phyloP scores from a whole-genome alignment of 1,140 invertebrate genomes.

The Sycophaga agraensis region DNA sequence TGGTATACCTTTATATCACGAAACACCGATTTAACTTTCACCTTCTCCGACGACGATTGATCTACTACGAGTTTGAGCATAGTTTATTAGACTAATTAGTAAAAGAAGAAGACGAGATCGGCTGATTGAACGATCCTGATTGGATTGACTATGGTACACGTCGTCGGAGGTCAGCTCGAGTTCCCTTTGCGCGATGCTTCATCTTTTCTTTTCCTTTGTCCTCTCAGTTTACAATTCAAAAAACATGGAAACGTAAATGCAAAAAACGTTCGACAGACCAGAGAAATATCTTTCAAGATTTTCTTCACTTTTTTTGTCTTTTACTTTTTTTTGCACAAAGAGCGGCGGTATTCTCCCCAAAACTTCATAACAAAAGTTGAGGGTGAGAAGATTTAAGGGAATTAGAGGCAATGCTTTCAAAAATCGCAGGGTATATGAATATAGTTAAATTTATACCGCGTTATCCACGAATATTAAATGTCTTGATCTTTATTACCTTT shows the following conservation, averaged over 20 bases:
- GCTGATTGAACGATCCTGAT: constrained; percentile 13
- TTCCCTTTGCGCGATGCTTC: constrained; percentile 10
- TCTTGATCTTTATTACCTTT: constrained; percentile 29
- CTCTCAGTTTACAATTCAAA: constrained; percentile 24
- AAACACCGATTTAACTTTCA: constrained; percentile 42
- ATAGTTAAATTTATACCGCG: constrained; percentile 27
- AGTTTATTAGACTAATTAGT: constrained; percentile 15
- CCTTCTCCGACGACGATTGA: constrained; percentile 30
- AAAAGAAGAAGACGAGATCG: constrained; percentile 30
- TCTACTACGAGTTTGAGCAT: constrained; percentile 5
- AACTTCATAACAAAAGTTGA: constrained; percentile 19
- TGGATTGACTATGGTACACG: constrained; percentile 17
- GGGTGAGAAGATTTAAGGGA: constrained; percentile 23
- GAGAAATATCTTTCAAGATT: constrained; percentile 18
- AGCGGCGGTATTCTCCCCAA: constrained; percentile 19
- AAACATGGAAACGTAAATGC: constrained; percentile 29
- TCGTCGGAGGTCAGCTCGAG: constrained; percentile 16
- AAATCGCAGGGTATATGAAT: constrained; percentile 25
- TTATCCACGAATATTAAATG: constrained; percentile 32
- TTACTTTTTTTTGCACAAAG: constrained; percentile 22
- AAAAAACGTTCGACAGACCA: constrained; percentile 21
- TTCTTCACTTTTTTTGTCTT: neutral
- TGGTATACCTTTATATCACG: constrained; percentile 53
- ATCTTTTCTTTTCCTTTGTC: neutral
- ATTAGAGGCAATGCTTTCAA: constrained; percentile 25